Evolutionary conservation across 2,113 vertebrate genomes (phyloP).

Genomic region (Antechinus stuartii): DNA sequence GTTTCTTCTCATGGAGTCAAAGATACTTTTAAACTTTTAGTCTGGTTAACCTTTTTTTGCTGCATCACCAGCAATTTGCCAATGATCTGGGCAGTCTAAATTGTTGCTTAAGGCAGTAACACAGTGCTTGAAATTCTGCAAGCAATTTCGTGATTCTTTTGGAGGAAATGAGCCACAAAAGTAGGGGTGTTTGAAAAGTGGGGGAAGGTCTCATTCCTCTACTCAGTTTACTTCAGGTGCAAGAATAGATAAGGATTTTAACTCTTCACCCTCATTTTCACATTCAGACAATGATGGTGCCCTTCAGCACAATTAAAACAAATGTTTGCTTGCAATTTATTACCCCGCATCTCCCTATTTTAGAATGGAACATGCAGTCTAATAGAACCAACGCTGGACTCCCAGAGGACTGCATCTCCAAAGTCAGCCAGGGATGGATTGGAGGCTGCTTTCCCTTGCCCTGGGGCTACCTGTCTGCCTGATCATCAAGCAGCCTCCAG

Average conservation of each 20-base stretch:
- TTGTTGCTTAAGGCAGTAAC: constrained; percentile 50
- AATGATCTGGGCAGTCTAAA: constrained; percentile 33
- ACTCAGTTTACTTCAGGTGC: constrained; percentile 29
- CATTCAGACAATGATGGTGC: not conserved
- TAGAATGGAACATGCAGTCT: constrained; percentile 3
- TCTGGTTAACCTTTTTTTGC: constrained; percentile 1
- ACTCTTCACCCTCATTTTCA: constrained; percentile 20
- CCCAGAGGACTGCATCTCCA: not conserved
- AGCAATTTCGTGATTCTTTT: constrained; percentile 37
- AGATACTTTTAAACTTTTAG: not conserved
- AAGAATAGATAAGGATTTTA: constrained; percentile 47
- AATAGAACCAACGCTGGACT: not conserved
- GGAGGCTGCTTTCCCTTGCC: not conserved
- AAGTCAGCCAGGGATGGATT: not conserved
- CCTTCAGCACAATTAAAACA: not conserved
- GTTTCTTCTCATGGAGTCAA: not conserved
- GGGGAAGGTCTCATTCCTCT: not conserved
- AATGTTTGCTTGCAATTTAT: not conserved
- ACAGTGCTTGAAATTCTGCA: constrained; percentile 46
- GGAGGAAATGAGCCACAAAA: not conserved
- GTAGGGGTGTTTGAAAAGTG: constrained; percentile 16
- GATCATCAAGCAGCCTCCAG: not conserved
- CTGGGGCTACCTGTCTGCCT: not conserved
- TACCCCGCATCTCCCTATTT: not conserved
- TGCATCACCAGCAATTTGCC: constrained; percentile 47